Conservation (phyloP, 1,140 invertebrate species). For the Drosophila arizonae region DNA sequence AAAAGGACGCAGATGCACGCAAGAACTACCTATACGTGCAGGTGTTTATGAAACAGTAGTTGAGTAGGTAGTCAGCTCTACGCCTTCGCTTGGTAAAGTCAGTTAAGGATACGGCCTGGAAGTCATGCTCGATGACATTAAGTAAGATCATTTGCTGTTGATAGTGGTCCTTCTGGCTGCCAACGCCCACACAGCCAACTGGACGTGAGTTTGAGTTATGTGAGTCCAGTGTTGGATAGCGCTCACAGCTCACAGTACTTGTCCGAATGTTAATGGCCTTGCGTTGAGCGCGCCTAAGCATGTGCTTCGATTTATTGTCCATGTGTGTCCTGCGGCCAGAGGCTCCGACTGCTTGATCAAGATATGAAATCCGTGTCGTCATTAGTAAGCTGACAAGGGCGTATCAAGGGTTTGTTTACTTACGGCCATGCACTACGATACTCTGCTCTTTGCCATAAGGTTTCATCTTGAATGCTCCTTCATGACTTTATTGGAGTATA, state of each 20-base stretch:
- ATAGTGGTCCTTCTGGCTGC: constrained; percentile 35
- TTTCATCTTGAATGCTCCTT: too few relatives aligned
- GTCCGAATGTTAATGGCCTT: constrained; percentile 61
- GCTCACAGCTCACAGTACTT: constrained; percentile 19
- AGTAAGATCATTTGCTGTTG: neutral
- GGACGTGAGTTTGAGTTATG: constrained; percentile 31
- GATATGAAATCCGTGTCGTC: constrained; percentile 80
- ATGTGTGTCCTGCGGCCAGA: neutral
- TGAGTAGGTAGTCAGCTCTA: constrained; percentile 58
- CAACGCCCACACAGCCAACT: constrained; percentile 17
- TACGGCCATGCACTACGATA: constrained; percentile 69
- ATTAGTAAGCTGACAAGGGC: constrained; percentile 60
- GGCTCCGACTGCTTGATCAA: constrained; percentile 47
- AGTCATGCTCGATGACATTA: too few relatives aligned
- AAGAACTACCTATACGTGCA: constrained; percentile 20
- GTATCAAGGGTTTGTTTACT: constrained; percentile 61
- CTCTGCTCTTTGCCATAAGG: constrained; percentile 47
- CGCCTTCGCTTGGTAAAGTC: constrained; percentile 34
- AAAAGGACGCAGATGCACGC: constrained; percentile 37
- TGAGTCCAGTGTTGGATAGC: constrained; percentile 3
- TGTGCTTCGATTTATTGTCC: constrained; percentile 70
- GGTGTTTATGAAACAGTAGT: constrained; percentile 54
- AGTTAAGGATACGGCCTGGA: constrained; percentile 20
- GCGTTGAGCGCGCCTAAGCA: constrained; percentile 70
- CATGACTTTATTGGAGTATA: too few relatives aligned